Evolutionary conservation across 2,113 vertebrate species (phyloP), one percentile per base, ranked within the genome.

Genomic region (Sarotherodon lohbergeri): DNA sequence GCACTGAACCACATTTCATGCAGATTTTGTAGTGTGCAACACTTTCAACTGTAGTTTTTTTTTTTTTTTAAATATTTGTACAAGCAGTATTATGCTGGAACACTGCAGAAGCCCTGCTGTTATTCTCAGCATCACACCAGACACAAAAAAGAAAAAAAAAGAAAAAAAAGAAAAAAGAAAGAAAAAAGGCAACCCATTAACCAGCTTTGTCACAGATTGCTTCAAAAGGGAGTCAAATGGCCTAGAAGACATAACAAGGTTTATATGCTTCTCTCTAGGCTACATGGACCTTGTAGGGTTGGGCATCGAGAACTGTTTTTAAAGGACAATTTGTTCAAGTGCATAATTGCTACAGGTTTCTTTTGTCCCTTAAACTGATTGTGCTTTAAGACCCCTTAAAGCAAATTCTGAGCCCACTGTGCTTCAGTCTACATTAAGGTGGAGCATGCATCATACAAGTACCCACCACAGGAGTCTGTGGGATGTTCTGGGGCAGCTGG

Each of bases 121-220:
- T 98, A 98, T 96, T 97, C 97, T 87, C 97, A 97, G 97, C 96
- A 96, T 97, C 97, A 98, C 98, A 98, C 97, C 97, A 98, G 97
- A 95, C 94, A 93, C 91, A 90, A 90, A 95, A 95, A 94, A 48
- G 24, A 43, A 27, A 9, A 3, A 12, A 8, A 46, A 6, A 24
- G 7, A 3, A 16, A 6, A 6, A 14, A 48, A 16, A 6, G 2
- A 14, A 46, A 6, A 5, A 46, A 46, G 6, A 12, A 36, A 27
- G 22, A 94, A 94, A 90, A 83, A 92, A 84, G 55, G 86, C 81
- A 80, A 84, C 57, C 52, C 81, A 84, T 80, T 90, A 55, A 82
- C 63, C 83, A 82, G 88, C 86, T 89, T 91, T 85, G 85, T 81
- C 79, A 85, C 78, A 27, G 83, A 82, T 66, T 85, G 39, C 87